Conservation (phyloP, 2,113 vertebrate genomes). For the Toxotes chatareus region DNA sequence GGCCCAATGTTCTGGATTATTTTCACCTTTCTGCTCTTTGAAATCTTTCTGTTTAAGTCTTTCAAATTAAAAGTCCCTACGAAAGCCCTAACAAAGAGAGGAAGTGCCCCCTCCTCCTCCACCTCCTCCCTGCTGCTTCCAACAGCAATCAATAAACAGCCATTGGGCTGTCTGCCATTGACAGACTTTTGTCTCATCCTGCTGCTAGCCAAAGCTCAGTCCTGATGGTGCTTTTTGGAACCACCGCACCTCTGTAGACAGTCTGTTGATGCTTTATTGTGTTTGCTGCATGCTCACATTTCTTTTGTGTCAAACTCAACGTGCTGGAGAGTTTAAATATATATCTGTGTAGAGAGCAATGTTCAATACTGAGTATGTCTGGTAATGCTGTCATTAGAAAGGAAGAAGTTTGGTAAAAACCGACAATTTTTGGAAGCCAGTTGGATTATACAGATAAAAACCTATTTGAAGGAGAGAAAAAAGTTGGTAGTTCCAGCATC, state of each 20-base stretch:
- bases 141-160: constrained; percentile 70
- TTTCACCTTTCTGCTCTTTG: neutral
- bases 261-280: neutral
- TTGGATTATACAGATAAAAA: neutral
- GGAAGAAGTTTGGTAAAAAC: neutral
- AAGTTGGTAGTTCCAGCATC: neutral
- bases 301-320: neutral
- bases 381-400: constrained; percentile 10
- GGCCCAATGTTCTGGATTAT: too few species aligned
- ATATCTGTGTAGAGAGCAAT: constrained; percentile 29
- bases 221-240: constrained; percentile 48
- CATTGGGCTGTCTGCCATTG: constrained; percentile 71
- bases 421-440: too few species aligned
- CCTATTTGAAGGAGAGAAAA: too few species aligned
- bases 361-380: neutral
- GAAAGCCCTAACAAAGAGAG: constrained; percentile 36
- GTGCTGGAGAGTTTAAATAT: constrained; percentile 10
- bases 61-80: constrained; percentile 13
- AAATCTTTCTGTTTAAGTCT: neutral
- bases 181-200: constrained; percentile 49
- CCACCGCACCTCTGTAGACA: constrained; percentile 1
- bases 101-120: constrained; percentile 6
- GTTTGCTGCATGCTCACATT: constrained; percentile 6
- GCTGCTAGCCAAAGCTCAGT: constrained; percentile 42
- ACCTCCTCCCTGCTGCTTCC: constrained; percentile 15